A percentile compares a stretch with the other conserved stretches of the same genome.
phyloP scores from a whole-genome alignment of 2,113 vertebrate genomes.

The Isurus oxyrinchus region DNA sequence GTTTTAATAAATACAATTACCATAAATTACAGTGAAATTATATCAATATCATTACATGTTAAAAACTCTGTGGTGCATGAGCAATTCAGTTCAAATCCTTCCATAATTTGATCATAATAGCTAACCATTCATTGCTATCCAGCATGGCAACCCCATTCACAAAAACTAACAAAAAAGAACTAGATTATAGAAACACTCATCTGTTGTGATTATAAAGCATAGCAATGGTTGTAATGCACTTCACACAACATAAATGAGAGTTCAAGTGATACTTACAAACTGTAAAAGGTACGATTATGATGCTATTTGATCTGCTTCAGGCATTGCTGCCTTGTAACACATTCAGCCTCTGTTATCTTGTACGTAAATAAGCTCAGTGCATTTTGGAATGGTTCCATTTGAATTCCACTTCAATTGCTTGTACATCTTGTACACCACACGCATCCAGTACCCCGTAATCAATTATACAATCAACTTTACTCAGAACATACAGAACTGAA shows the following conservation, averaged over 20 bases:
- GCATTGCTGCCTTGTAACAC: background rate
- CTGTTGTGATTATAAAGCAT: background rate
- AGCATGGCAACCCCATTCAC: background rate
- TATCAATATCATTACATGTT: background rate
- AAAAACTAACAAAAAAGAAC: background rate
- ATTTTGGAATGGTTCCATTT: slow-evolving; percentile 9
- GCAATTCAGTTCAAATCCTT: background rate
- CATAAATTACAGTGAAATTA: background rate
- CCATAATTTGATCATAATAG: background rate
- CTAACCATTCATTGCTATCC: background rate
- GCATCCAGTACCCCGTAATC: background rate
- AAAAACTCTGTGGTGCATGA: background rate
- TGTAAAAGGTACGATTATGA: background rate
- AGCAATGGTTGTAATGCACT: background rate
- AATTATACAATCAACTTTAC: slow-evolving; percentile 6
- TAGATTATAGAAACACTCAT: no score
- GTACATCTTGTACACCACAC: background rate
- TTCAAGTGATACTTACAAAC: background rate
- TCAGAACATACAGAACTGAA: slow-evolving; percentile 17
- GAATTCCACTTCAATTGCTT: background rate
- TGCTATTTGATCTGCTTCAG: background rate
- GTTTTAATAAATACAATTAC: background rate
- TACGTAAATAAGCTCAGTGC: background rate
- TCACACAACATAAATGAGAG: background rate
- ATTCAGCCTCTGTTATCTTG: background rate